These are phyloP conservation scores for roundworm (Caenorhabditis elegans) DNA, from an alignment of 1,140 invertebrate genomes.

Conservation along the genomic window WBcel235 BX284606.5:7116001-7116500, in stretches of 20 bases:
- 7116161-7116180: too few relatives aligned
- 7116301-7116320: not conserved
- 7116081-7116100: too few relatives aligned
- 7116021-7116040: too few relatives aligned
- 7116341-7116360: not conserved
- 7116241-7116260: not conserved
- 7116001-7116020: too few relatives aligned
- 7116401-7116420: too few relatives aligned
- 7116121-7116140: too few relatives aligned
- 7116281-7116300: not conserved
- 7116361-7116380: not conserved
- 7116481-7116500: not conserved
- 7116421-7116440: not conserved
- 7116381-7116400: too few relatives aligned
- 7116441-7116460: not conserved
- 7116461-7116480: not conserved
- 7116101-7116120: too few relatives aligned
- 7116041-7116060: too few relatives aligned
- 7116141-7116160: too few relatives aligned
- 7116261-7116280: not conserved
- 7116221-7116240: conserved; percentile 14
- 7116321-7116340: not conserved
- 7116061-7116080: too few relatives aligned
- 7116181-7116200: too few relatives aligned
- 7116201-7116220: conserved; percentile 1